phyloP scores from a whole-genome alignment of 2,113 vertebrate species.

The Ammodytes marinus region DNA sequence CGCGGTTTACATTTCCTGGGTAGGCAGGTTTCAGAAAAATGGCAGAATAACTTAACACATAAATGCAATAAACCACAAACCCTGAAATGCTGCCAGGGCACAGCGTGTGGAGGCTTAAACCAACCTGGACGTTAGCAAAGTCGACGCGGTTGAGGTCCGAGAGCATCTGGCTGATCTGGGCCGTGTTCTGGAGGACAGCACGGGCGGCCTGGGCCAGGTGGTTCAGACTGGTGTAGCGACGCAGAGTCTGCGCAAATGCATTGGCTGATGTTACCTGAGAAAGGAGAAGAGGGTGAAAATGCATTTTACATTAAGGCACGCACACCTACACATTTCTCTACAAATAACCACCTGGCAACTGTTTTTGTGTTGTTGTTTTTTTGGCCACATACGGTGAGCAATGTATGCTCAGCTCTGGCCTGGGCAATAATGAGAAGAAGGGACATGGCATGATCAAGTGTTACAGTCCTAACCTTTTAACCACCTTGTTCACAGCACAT shows the following conservation, averaged over 20 bases:
- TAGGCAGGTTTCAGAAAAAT: not conserved
- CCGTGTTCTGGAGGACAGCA: conserved; percentile 93
- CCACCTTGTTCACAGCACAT: not conserved
- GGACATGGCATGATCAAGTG: not conserved
- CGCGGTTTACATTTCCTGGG: conserved; percentile 5
- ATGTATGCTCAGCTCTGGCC: not conserved
- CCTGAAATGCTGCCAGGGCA: not conserved
- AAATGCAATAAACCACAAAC: not conserved
- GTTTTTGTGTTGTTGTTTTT: too few species aligned
- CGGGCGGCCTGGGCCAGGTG: conserved; percentile 94
- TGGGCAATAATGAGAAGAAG: not conserved
- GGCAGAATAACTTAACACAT: not conserved
- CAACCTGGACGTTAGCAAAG: conserved; percentile 93
- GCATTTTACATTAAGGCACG: not conserved
- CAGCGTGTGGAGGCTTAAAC: conserved; percentile 20
- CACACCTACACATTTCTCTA: not conserved
- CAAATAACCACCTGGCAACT: not conserved
- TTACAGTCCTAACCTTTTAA: not conserved
- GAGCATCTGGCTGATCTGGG: conserved; percentile 96
- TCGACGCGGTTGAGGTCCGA: conserved; percentile 95
- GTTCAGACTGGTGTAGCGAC: conserved; percentile 94
- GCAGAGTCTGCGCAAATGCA: conserved; percentile 93
- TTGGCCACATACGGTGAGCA: not conserved
- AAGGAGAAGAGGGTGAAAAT: not conserved
- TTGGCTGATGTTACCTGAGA: conserved; percentile 91